Percentiles rank a stretch among this genome's conserved stretches.
phyloP scores from a whole-genome alignment of 1,140 invertebrate genomes.

The Onthophagus taurus region DNA sequence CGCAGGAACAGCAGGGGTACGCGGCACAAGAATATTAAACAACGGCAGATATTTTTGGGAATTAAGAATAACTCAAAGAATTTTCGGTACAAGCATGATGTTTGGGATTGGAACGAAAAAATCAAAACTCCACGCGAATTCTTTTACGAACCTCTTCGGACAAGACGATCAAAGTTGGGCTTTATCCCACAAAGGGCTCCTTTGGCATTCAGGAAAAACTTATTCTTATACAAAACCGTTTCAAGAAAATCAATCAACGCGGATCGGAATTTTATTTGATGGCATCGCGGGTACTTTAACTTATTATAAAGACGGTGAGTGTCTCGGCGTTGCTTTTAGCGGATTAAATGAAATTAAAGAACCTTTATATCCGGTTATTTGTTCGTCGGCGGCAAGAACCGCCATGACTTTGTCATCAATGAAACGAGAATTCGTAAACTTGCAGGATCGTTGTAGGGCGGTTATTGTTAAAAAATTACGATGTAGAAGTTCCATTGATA shows the following conservation, averaged over 20 bases:
- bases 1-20: slow-evolving; percentile 60
- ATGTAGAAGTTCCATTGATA: slow-evolving; percentile 36
- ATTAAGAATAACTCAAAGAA: slow-evolving; percentile 50
- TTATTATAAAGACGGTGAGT: slow-evolving; percentile 61
- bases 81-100: slow-evolving; percentile 73
- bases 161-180: slow-evolving; percentile 64
- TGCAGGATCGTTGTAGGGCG: slow-evolving; percentile 55
- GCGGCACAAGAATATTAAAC: slow-evolving; percentile 54
- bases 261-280: slow-evolving; percentile 58
- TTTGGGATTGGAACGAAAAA: slow-evolving; percentile 59
- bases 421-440: slow-evolving; percentile 51
- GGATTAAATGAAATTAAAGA: slow-evolving; percentile 48
- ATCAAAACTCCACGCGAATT: slow-evolving; percentile 52
- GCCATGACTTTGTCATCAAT: slow-evolving; percentile 54
- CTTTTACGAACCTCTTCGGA: slow-evolving; percentile 61
- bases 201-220: slow-evolving; percentile 58
- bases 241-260: slow-evolving; percentile 56
- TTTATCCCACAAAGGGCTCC: slow-evolving; percentile 60
- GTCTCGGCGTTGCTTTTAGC: slow-evolving; percentile 49
- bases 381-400: slow-evolving; percentile 66
- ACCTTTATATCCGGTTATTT: slow-evolving; percentile 58
- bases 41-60: slow-evolving; percentile 62
- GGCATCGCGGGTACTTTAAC: slow-evolving; percentile 58
- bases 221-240: slow-evolving; percentile 57
- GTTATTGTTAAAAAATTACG: slow-evolving; percentile 43